These are phyloP conservation scores for Heliopora coerulea DNA, from an alignment of 92 coral and sea anemone genomes.

Conservation along the genomic window DNA sequence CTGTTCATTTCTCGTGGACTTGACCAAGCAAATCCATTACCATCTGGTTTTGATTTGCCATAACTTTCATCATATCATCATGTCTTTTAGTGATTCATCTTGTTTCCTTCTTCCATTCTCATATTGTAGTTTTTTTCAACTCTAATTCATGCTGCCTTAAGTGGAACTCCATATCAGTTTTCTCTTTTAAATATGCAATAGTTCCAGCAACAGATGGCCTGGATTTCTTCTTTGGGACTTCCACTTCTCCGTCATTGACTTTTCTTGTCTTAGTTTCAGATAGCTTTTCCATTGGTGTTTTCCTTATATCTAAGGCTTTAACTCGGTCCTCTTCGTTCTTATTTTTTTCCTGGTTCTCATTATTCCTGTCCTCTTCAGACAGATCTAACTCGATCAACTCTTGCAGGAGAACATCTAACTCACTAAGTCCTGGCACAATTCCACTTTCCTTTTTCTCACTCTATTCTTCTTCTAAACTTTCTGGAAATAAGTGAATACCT, in stretches of 20 bases:
- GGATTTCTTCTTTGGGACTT: slow-evolving; percentile 16
- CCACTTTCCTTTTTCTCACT: slow-evolving; percentile 53
- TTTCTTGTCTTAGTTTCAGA: slow-evolving; percentile 44
- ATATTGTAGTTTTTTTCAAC: slow-evolving; percentile 39
- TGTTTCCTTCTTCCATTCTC: slow-evolving; percentile 22
- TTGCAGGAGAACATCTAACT: slow-evolving; percentile 54
- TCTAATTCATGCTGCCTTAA: slow-evolving; percentile 50
- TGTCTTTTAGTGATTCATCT: too few relatives aligned
- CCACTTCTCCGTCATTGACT: slow-evolving; percentile 28
- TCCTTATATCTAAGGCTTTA: slow-evolving; percentile 49
- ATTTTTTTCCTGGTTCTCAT: slow-evolving; percentile 45
- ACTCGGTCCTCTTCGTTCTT: slow-evolving; percentile 50
- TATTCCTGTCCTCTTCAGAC: slow-evolving; percentile 50
- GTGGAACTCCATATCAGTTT: slow-evolving; percentile 46
- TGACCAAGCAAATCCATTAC: slow-evolving; percentile 34
- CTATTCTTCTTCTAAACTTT: slow-evolving; percentile 49
- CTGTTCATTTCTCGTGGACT: neutral
- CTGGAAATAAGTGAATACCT: slow-evolving; percentile 46
- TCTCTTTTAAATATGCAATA: slow-evolving; percentile 51
- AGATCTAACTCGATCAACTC: slow-evolving; percentile 44
- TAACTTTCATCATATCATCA: slow-evolving; percentile 27
- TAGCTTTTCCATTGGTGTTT: slow-evolving; percentile 58
- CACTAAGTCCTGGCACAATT: slow-evolving; percentile 48
- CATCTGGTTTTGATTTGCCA: slow-evolving; percentile 52
- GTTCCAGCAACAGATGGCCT: slow-evolving; percentile 45